These are phyloP conservation scores for Spea multiplicata DNA, from an alignment of 2,113 vertebrate species.

Conservation along the genomic window DNA sequence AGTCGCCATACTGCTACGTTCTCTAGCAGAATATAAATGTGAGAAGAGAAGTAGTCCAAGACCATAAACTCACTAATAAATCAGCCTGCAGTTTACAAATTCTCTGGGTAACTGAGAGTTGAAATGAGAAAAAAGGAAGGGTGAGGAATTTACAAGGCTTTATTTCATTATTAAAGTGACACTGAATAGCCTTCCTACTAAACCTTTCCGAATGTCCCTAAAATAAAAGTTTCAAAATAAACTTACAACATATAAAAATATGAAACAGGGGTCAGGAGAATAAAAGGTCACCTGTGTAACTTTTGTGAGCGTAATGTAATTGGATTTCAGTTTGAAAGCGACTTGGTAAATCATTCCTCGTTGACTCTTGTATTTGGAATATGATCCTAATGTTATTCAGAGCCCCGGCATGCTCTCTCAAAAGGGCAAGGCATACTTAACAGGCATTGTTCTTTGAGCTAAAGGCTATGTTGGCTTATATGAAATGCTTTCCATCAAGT, in stretches of 20 bases:
- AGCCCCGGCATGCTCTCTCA: background rate
- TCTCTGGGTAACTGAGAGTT: no score
- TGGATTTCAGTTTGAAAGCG: conserved; percentile 7
- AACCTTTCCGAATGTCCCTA: background rate
- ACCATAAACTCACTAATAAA: no score
- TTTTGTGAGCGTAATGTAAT: conserved; percentile 5
- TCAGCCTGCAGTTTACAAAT: no score
- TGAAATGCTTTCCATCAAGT: background rate
- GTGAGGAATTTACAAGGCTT: no score
- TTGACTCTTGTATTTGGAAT: background rate
- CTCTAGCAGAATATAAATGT: no score
- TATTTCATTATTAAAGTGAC: no score
- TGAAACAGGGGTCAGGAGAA: background rate
- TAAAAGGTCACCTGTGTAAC: conserved; percentile 11
- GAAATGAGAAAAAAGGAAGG: no score
- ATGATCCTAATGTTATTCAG: background rate
- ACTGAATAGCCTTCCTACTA: no score
- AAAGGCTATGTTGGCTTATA: background rate
- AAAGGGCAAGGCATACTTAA: conserved; percentile 28
- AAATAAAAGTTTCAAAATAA: background rate
- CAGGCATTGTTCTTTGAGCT: conserved; percentile 15
- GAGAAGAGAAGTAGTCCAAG: no score
- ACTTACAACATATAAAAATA: conserved; percentile 23
- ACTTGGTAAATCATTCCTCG: background rate
- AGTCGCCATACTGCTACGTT: no score